Base-by-base conservation (phyloP, 2,797 vertebrate species). In the Mionectes olivaceus region DNA sequence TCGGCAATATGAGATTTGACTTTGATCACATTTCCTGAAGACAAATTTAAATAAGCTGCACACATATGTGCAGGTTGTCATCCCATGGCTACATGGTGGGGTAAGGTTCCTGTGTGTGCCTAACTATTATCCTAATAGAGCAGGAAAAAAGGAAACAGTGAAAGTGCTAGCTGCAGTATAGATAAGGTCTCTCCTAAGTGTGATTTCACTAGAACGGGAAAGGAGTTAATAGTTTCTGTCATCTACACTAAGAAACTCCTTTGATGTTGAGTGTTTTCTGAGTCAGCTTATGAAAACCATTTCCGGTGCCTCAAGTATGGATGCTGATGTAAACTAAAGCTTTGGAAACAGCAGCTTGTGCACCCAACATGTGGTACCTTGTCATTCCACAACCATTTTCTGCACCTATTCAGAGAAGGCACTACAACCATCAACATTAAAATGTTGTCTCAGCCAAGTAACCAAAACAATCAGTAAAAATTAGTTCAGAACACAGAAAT, bases 71-170 rank as follows among this genome's bases (percentile, higher is more conserved):
- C 46, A 81, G 27, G 46, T 67, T 56, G 32, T 82, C 25, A 35
- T 19, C 35, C 23, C 13, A 2, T 33, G 23, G 28, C 44, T 56
- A 39, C 23, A 11, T 4, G 21, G n/a, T 9, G 17, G n/a, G 41
- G 13, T 43, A 25, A 84, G 1, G 2, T 7, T 82, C n/a, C 52
- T 47, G 10, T 24, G n/a, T 41, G 47, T 22, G 47, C 1, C 0
- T 19, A 60, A 55, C 39, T 68, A 3, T 41, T 44, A 19, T 2
- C 8, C 24, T 46, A 10, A 47, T 7, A 61, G 33, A 41, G 33
- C 35, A 77, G 39, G 67, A 44, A 63, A 53, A 68, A 63, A 37
- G 15, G 24, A 27, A 80, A 23, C 5, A 1, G 33, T 49, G 32
- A 33, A 89, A 68, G 33, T 12, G 47, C 9, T 4, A 77, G 53